Conservation (phyloP, 2,113 vertebrate genomes). For the Dipodomys spectabilis region DNA sequence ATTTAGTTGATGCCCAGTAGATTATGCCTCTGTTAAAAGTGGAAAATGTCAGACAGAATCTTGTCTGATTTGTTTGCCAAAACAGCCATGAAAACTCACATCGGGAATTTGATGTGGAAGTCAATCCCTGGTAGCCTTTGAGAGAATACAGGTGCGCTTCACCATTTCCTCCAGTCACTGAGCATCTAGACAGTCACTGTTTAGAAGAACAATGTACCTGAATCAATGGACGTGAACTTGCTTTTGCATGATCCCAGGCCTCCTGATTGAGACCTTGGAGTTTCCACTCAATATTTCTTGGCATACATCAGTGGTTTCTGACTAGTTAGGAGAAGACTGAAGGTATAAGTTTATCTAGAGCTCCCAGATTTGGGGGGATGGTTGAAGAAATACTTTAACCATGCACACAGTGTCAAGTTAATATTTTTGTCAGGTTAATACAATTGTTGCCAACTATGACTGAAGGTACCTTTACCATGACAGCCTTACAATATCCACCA, state of each 20-base stretch:
- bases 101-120: neutral
- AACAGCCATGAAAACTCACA: too few species aligned
- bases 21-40: neutral
- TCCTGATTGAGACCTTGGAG: neutral
- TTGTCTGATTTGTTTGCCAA: neutral
- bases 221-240: neutral
- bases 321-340: neutral
- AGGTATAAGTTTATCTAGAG: neutral
- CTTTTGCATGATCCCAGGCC: neutral
- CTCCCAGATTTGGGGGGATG: neutral
- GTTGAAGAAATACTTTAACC: neutral
- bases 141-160: neutral
- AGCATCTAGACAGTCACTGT: neutral
- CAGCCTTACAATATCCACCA: neutral
- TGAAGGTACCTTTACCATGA: neutral
- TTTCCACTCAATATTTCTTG: neutral
- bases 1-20: neutral
- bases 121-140: neutral
- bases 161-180: neutral
- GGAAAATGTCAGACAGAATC: neutral
- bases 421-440: too few species aligned
- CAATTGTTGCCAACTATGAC: neutral
- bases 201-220: neutral
- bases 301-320: neutral
- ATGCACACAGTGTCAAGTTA: neutral